These are phyloP conservation scores for Thymelicus lineola DNA, from an alignment of 2,888 invertebrate species.

Conservation along the genomic window DNA sequence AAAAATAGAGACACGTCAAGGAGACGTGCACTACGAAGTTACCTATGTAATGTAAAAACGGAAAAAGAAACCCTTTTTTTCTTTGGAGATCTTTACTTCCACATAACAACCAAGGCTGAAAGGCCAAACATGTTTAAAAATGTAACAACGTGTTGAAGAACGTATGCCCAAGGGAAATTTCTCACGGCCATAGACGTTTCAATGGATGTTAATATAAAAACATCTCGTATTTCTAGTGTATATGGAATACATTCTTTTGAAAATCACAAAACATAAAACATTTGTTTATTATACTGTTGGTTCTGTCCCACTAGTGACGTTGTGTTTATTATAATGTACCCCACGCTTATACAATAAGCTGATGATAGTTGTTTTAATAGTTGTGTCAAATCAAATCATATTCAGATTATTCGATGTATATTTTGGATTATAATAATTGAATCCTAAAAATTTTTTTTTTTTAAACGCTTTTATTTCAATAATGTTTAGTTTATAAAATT, in stretches of 20 bases:
- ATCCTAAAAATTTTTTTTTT: no score
- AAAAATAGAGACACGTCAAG: no score
- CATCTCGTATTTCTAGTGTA: constrained; percentile 10
- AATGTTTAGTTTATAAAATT: no score
- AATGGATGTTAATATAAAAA: constrained; percentile 18
- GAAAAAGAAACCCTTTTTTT: background rate
- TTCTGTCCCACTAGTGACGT: no score
- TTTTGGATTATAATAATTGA: no score
- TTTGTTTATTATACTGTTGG: no score
- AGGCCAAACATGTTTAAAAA: constrained; percentile 20
- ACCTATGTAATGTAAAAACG: background rate
- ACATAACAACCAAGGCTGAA: constrained; percentile 12
- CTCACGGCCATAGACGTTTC: constrained; percentile 11
- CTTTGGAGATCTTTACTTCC: background rate
- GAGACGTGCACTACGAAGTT: background rate
- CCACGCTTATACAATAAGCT: no score
- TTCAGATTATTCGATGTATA: no score
- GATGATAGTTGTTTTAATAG: no score
- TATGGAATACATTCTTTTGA: constrained; percentile 9
- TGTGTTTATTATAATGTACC: no score
- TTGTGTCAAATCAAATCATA: no score
- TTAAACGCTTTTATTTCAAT: no score
- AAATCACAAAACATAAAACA: background rate
- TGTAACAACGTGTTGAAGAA: constrained; percentile 22
- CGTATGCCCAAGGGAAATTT: constrained; percentile 19